Percentiles rank a stretch among this genome's conserved stretches.
Conservation (phyloP, 2,797 vertebrate species). For the Smutsia temminckii region DNA sequence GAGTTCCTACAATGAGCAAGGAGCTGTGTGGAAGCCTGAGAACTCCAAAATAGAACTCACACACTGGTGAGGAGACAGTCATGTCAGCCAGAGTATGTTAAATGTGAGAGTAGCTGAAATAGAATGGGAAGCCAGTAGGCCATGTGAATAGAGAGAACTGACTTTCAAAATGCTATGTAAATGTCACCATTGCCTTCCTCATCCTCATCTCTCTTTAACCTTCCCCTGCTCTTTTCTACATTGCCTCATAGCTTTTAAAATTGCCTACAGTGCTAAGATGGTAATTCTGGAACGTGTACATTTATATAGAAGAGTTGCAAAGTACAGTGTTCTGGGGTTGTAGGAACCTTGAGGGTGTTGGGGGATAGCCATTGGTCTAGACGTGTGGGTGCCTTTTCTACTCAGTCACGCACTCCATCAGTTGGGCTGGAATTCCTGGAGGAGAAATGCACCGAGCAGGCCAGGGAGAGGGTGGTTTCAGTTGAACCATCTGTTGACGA, state of each 20-base stretch:
- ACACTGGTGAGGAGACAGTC: not conserved
- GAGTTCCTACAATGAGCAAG: not conserved
- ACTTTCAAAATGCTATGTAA: not conserved
- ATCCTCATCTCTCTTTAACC: not conserved
- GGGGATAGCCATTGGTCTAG: not conserved
- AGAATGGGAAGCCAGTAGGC: not conserved
- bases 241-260: not conserved
- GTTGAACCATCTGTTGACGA: not conserved
- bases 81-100: not conserved
- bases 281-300: not conserved
- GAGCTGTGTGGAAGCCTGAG: not conserved
- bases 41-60: conserved; percentile 55
- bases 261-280: not conserved
- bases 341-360: not conserved
- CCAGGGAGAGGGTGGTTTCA: not conserved
- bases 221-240: not conserved
- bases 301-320: not conserved
- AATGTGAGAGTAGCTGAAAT: not conserved
- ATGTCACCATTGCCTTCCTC: not conserved
- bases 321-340: not conserved
- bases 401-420: not conserved
- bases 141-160: not conserved
- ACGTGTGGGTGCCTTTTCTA: not conserved
- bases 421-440: not conserved
- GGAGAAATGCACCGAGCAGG: not conserved